Evolutionary conservation across 2,888 invertebrate genomes (phyloP).

Genomic region (Cyclophora punctaria): DNA sequence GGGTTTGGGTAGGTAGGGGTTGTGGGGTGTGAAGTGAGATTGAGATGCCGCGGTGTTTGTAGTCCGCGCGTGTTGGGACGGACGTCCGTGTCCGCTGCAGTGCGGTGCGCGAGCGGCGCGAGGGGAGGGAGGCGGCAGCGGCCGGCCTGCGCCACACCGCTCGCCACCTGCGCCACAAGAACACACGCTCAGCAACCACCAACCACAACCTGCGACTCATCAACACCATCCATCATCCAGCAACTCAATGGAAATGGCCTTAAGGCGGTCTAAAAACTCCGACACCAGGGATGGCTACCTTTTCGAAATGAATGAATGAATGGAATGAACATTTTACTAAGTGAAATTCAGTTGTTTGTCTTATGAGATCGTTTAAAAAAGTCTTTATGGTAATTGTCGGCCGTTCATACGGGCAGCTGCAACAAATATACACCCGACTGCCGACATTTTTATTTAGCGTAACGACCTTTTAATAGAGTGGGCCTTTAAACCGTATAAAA

Average conservation of each 20-base stretch:
- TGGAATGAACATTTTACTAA: no score
- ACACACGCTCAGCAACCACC: not conserved
- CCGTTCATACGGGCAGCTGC: constrained; percentile 39
- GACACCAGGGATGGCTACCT: no score
- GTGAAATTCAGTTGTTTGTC: constrained; percentile 17
- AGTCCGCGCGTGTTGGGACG: constrained; percentile 37
- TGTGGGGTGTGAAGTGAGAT: constrained; percentile 28
- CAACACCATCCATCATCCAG: not conserved
- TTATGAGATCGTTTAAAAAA: constrained; percentile 38
- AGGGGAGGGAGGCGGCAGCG: constrained; percentile 26
- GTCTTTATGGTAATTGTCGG: constrained; percentile 38
- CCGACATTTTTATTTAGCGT: constrained; percentile 45
- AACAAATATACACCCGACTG: constrained; percentile 34
- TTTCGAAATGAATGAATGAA: no score
- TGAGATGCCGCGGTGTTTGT: constrained; percentile 56
- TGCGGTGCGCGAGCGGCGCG: constrained; percentile 26
- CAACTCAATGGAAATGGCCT: not conserved
- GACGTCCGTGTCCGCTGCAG: constrained; percentile 28
- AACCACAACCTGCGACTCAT: no score
- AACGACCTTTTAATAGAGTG: constrained; percentile 58
- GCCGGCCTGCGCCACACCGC: constrained; percentile 59
- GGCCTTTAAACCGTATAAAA: constrained; percentile 39
- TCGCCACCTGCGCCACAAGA: constrained; percentile 56
- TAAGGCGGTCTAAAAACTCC: no score
- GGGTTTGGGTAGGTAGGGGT: constrained; percentile 22